Percentiles rank a stretch among this genome's conserved stretches.
Conservation (phyloP, 2,797 vertebrate genomes). For the Sciurus vulgaris region DNA sequence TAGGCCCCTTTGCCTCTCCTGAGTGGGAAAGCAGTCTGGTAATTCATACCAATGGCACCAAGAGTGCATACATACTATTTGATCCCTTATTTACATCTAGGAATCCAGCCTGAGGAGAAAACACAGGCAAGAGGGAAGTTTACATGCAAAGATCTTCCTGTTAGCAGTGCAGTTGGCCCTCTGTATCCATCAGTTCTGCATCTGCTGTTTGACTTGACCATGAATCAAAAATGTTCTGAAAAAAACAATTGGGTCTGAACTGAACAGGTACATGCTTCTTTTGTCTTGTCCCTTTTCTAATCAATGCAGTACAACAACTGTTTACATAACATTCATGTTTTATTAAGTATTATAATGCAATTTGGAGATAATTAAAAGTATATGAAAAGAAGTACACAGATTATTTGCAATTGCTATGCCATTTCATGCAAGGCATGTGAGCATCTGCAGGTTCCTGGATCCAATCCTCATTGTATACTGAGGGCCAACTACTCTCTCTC, state of each 20-base stretch:
- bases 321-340: neutral
- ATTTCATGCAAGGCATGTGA: neutral
- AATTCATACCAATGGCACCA: neutral
- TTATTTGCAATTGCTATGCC: neutral
- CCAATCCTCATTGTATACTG: neutral
- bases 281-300: neutral
- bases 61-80: neutral
- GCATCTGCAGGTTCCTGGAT: neutral
- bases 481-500: neutral
- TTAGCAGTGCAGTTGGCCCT: neutral
- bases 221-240: neutral
- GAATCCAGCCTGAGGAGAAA: neutral
- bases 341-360: neutral
- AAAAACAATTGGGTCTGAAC: neutral
- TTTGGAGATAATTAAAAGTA: neutral
- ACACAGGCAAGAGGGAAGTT: neutral
- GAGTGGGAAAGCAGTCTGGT: neutral
- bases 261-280: neutral
- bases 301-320: neutral
- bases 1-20: neutral
- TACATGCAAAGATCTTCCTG: neutral
- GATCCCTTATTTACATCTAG: neutral
- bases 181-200: neutral
- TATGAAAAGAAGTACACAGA: no score
- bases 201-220: neutral